A percentile compares a stretch with the other conserved stretches of the same genome.
Evolutionary conservation across 2,797 vertebrate species (phyloP).

Genomic region (Cryptoblepharus egeriae): DNA sequence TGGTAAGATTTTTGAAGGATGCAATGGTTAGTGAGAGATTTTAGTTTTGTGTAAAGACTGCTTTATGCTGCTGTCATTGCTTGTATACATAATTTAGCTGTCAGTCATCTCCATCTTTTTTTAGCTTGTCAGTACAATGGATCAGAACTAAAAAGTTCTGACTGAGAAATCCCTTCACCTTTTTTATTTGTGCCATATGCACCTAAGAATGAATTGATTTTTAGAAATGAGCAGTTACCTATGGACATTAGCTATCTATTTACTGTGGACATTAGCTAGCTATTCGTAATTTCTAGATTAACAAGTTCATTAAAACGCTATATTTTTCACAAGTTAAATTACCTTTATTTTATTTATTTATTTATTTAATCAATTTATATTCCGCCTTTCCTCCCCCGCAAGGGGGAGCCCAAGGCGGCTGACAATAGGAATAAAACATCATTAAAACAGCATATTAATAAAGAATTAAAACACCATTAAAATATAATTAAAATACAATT

Average conservation of each 20-base stretch:
- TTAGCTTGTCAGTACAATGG: neutral
- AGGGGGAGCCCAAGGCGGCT: no score
- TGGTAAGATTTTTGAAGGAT: conserved; percentile 13
- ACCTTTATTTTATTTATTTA: no score
- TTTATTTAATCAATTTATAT: no score
- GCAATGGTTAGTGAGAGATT: conserved; percentile 2
- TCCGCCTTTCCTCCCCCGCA: no score
- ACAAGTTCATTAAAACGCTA: neutral
- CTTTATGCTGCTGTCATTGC: conserved; percentile 5
- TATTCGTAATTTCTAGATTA: neutral
- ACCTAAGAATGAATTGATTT: neutral
- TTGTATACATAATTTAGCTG: neutral
- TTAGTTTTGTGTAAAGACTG: conserved; percentile 19
- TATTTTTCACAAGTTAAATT: no score
- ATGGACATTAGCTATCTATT: no score
- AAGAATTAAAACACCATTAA: no score
- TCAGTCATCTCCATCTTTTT: neutral
- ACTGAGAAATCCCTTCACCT: neutral
- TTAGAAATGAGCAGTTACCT: neutral
- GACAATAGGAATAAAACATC: no score
- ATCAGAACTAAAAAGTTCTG: neutral
- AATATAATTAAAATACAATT: no score
- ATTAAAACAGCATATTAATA: no score
- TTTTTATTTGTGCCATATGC: neutral
- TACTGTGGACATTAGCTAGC: neutral